Evolutionary conservation across 2,888 invertebrate genomes (phyloP).

Genomic region (Bursaphelenchus okinawaensis): DNA sequence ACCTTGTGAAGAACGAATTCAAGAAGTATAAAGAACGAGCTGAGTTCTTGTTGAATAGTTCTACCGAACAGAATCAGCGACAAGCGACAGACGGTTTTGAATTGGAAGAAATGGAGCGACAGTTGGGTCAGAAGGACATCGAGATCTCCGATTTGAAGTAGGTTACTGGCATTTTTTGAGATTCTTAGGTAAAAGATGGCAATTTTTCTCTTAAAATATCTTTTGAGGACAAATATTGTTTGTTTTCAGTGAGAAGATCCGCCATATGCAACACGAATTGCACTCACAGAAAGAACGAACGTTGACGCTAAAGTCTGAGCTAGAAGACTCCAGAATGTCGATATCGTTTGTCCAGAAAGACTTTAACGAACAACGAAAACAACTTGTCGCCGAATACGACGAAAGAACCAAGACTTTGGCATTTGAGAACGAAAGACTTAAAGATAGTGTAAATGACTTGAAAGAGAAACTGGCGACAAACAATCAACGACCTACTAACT

Average conservation of each 20-base stretch:
- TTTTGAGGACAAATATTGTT: too few species aligned
- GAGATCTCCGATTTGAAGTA: slow-evolving; percentile 20
- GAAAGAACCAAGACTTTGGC: slow-evolving; percentile 2
- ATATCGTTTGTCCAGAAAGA: slow-evolving; percentile 13
- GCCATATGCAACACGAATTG: slow-evolving; percentile 26
- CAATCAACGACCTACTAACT: neutral
- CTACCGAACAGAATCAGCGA: neutral
- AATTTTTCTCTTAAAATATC: too few species aligned
- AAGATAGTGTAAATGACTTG: neutral
- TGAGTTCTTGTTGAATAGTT: neutral
- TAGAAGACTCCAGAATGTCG: slow-evolving; percentile 22
- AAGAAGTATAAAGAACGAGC: slow-evolving; percentile 6
- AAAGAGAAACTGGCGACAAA: neutral
- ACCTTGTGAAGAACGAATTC: neutral
- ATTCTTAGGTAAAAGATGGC: too few species aligned
- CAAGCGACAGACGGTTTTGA: neutral
- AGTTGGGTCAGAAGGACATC: neutral
- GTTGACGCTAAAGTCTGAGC: slow-evolving; percentile 8
- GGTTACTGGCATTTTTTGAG: neutral
- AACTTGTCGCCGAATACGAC: slow-evolving; percentile 16
- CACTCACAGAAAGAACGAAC: slow-evolving; percentile 23
- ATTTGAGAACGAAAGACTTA: neutral
- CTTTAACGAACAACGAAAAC: slow-evolving; percentile 15
- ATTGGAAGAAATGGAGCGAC: neutral
- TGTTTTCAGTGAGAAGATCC: slow-evolving; percentile 14